Evolutionary conservation across 2,888 invertebrate genomes (phyloP), one percentile per base, ranked within the genome.

Genomic region (Aspidapion aeneum): DNA sequence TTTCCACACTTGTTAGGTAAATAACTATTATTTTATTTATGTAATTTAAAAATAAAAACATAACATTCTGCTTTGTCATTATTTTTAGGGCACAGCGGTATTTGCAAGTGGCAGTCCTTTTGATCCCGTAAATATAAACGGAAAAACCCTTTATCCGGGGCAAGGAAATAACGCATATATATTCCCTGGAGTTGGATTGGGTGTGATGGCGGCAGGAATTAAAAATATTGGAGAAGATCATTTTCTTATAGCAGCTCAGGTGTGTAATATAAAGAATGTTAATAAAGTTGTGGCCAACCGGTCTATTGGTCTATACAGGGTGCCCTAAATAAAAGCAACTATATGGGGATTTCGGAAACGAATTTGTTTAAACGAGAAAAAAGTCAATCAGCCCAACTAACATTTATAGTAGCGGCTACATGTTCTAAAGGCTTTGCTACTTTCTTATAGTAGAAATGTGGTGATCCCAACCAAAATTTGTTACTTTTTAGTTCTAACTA

Each of bases 101-200:
- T 99, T 98, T 82, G 96, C 98, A 20, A 96, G 95, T 65, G 99
- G 99, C 19, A 97, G 96, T 21, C 99, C 99, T 16, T 99, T 99
- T 82, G 86, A 88, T 58, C 91, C 94, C 0, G 93, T 96, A 63
- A 87, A 85, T 60, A 84, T 89, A 63, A 88, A 92, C 69, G 95
- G 94, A 0, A 89, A 91, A 77, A 88, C 88, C 7, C 90, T 87
- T 78, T 81, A 88, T 74, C 96, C 99, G 0, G 99, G 99, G 0
- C 99, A 99, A 79, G 98, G 98, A 64, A 98, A 97, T 81, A 98
- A 98, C 80, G 93, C 97, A 0, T 98, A 98, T 80, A 96, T 98
- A 74, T 97, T 96, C 84, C 98, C 98, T 0, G 99, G 98, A 2
- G 84, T 97, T 61, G 97, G 96, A 9, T 86, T 99, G 18, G 99